Percentiles rank a stretch among this genome's conserved stretches.
Evolutionary conservation across 1,140 invertebrate genomes (phyloP).

Genomic region (Aethina tumida): DNA sequence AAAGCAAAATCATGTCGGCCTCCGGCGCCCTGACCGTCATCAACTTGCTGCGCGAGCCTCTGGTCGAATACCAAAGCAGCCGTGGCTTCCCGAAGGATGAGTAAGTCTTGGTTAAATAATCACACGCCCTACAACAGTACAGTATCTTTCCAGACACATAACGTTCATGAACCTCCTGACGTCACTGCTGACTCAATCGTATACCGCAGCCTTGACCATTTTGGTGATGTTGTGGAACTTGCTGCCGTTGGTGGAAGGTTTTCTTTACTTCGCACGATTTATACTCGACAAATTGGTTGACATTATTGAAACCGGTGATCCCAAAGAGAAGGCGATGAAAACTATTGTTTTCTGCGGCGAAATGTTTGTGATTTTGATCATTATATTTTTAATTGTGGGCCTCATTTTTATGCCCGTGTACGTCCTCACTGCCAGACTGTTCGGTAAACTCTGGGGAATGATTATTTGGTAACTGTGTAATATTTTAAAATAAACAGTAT

Average conservation of each 20-base stretch:
- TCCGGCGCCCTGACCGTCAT: too few species aligned
- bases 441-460: slow-evolving; percentile 20
- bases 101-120: slow-evolving; percentile 18
- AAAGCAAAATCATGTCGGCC: too few species aligned
- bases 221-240: slow-evolving; percentile 28
- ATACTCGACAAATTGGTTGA: slow-evolving; percentile 26
- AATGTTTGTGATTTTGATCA: slow-evolving; percentile 19
- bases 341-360: slow-evolving; percentile 19
- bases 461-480: slow-evolving; percentile 13
- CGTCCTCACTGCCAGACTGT: slow-evolving; percentile 12
- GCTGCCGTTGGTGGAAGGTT: slow-evolving; percentile 22
- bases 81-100: slow-evolving; percentile 23
- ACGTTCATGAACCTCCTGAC: slow-evolving; percentile 24
- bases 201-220: slow-evolving; percentile 22
- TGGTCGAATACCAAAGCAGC: slow-evolving; percentile 21
- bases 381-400: slow-evolving; percentile 21
- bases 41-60: too few species aligned
- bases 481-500: slow-evolving; percentile 6
- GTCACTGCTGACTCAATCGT: slow-evolving; percentile 26
- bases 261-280: slow-evolving; percentile 25
- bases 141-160: slow-evolving; percentile 25
- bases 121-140: too few species aligned
- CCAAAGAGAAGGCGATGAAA: slow-evolving; percentile 22
- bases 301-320: slow-evolving; percentile 21
- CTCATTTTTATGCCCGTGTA: slow-evolving; percentile 21